Percentiles rank a stretch among this genome's conserved stretches.
These are phyloP conservation scores for Hippolais icterina DNA, from an alignment of 2,113 vertebrate genomes.

Conservation along the genomic window DNA sequence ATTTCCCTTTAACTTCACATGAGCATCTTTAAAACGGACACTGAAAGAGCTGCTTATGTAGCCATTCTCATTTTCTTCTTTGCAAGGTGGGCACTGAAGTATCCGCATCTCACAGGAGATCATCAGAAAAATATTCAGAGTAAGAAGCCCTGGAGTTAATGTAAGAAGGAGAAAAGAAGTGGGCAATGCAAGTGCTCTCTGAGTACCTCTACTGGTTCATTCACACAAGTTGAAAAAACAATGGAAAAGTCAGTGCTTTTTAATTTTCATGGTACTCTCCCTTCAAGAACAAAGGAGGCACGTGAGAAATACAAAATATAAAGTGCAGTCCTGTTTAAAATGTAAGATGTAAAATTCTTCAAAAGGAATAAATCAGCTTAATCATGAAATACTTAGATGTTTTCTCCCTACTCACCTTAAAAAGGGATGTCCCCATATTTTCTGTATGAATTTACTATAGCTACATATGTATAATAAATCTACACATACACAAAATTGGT, in stretches of 20 bases:
- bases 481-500: slow-evolving; percentile 66
- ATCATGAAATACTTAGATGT: neutral
- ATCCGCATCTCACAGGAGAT: neutral
- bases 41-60: neutral
- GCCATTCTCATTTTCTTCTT: neutral
- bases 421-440: slow-evolving; percentile 43
- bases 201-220: neutral
- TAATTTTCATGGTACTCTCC: neutral
- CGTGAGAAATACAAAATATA: neutral
- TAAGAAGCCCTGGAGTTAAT: neutral
- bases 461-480: neutral
- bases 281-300: neutral
- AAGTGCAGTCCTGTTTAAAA: neutral
- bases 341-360: neutral
- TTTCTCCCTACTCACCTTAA: neutral
- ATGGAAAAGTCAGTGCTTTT: neutral
- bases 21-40: neutral
- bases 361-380: neutral
- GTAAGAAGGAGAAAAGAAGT: neutral
- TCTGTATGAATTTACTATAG: slow-evolving; percentile 58
- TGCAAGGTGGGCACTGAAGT: neutral
- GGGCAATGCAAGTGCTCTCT: neutral
- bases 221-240: neutral
- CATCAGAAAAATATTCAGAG: neutral
- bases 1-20: neutral